Evolutionary conservation across 37 sponge, comb jelly and placozoan genomes (phyloP).

Genomic region (Lycopodina hypogea): DNA sequence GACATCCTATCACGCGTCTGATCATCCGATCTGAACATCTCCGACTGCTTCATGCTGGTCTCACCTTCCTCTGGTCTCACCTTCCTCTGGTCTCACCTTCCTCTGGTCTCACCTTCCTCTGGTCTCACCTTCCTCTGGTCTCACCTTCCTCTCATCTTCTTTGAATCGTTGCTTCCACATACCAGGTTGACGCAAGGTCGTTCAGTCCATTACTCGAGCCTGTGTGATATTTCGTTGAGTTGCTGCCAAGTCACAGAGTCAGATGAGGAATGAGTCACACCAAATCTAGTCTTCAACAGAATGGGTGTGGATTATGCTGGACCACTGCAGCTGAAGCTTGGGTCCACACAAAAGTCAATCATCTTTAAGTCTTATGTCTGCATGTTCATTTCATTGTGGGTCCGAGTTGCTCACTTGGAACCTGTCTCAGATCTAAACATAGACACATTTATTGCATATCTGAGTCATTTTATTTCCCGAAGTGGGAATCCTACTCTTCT

Average conservation of each 20-base stretch:
- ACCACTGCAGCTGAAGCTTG: constrained; percentile 16
- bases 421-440: constrained; percentile 30
- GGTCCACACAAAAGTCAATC: constrained; percentile 7
- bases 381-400: too few relatives aligned
- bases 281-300: constrained; percentile 19
- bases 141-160: constrained; percentile 3
- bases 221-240: too few relatives aligned
- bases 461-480: constrained; percentile 24
- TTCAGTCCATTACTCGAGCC: too few relatives aligned
- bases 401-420: constrained; percentile 34
- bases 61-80: too few relatives aligned
- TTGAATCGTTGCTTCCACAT: constrained; percentile 21
- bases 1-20: constrained; percentile 13
- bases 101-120: too few relatives aligned
- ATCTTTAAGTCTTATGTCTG: constrained; percentile 28
- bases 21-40: constrained; percentile 25
- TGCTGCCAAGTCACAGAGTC: constrained; percentile 6
- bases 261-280: constrained; percentile 25
- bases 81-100: too few relatives aligned
- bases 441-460: constrained; percentile 27
- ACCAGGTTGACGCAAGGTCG: too few relatives aligned
- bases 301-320: too few relatives aligned
- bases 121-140: too few relatives aligned
- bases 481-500: constrained; percentile 2
- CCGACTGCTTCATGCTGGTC: constrained; percentile 34